Percentiles rank a stretch among this genome's conserved stretches.
These are phyloP conservation scores for Pachycephala philippinensis DNA, from an alignment of 2,113 vertebrate genomes.

Conservation along the genomic window DNA sequence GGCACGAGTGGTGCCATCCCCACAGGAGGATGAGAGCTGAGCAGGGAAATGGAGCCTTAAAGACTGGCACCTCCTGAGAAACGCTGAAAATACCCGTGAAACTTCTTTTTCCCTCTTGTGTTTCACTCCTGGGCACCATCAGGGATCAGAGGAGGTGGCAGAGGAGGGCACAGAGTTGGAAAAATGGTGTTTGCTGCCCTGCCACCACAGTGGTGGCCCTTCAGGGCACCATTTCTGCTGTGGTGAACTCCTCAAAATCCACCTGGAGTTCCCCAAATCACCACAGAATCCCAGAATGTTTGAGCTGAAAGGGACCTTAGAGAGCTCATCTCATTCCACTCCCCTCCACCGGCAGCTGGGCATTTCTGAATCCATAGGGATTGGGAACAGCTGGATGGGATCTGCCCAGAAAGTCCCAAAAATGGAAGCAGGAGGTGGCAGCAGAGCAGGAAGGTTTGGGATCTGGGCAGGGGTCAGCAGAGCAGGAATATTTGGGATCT, in stretches of 20 bases:
- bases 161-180: neutral
- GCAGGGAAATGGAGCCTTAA: rapidly evolving
- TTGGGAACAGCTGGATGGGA: neutral
- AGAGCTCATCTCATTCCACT: neutral
- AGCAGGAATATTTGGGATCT: no score
- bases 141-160: neutral
- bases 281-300: neutral
- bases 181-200: neutral
- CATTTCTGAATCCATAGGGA: neutral
- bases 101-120: neutral
- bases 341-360: neutral
- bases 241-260: neutral
- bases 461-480: no score
- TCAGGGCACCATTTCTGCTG: neutral
- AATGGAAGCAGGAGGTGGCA: neutral
- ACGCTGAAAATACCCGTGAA: rapidly evolving
- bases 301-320: neutral
- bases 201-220: neutral
- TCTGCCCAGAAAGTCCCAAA: neutral
- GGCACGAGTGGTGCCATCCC: no score
- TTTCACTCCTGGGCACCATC: neutral
- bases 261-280: neutral
- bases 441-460: neutral
- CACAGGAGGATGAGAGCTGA: rapidly evolving
- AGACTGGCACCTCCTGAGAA: neutral